Conservation (phyloP, 2,888 invertebrate genomes). For the Ephialtes manifestator region DNA sequence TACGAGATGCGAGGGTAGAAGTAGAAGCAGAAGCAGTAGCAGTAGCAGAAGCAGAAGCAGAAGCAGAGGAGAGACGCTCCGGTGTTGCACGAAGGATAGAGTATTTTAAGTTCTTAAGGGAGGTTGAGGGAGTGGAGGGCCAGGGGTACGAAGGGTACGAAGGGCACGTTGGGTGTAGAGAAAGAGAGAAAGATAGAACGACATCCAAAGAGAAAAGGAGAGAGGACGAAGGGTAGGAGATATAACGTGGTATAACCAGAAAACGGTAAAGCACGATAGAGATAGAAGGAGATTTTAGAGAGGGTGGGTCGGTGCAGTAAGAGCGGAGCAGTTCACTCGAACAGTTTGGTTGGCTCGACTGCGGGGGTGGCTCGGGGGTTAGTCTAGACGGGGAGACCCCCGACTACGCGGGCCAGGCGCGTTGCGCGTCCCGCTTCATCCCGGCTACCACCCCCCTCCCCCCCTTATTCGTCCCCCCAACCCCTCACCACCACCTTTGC, state of each 20-base stretch:
- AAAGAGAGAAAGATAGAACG: conserved; percentile 34
- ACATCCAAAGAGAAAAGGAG: conserved; percentile 34
- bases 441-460: conserved; percentile 59
- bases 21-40: conserved; percentile 47
- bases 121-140: conserved; percentile 71
- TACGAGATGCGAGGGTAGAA: conserved; percentile 61
- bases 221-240: conserved; percentile 32
- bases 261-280: conserved; percentile 63
- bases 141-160: conserved; percentile 23
- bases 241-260: conserved; percentile 62
- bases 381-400: conserved; percentile 84
- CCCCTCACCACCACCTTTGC: neutral
- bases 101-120: conserved; percentile 84
- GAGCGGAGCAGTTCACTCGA: conserved; percentile 82
- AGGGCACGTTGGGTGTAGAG: conserved; percentile 22
- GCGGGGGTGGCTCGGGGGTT: conserved; percentile 76
- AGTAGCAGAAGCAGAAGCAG: conserved; percentile 31
- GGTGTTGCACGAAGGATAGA: conserved; percentile 78
- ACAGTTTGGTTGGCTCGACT: conserved; percentile 85
- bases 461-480: too few relatives aligned
- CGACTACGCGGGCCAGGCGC: conserved; percentile 73
- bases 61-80: conserved; percentile 58
- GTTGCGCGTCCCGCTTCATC: conserved; percentile 66
- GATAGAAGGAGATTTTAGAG: conserved; percentile 60
- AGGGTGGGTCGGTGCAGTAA: conserved; percentile 51